Conservation (phyloP, 2,888 invertebrate species). For the Pocota personata region DNA sequence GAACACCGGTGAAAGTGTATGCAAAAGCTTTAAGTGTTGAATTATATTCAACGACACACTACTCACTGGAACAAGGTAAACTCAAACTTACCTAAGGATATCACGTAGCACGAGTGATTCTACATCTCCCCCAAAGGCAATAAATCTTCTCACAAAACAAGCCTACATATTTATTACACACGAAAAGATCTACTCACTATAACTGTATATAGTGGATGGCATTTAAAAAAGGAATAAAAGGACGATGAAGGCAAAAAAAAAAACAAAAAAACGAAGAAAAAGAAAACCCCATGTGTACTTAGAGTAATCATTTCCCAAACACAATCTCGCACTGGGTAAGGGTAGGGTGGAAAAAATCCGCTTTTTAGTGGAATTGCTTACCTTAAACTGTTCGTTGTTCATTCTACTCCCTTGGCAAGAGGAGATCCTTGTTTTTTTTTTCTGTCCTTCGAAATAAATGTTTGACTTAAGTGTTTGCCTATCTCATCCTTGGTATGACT, state of each 20-base stretch:
- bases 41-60: not conserved
- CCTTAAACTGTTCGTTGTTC: conserved; percentile 52
- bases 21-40: not conserved
- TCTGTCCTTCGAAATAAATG: not conserved
- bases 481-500: not conserved
- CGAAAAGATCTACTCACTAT: not conserved
- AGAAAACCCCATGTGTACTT: conserved; percentile 5
- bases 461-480: not conserved
- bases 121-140: not conserved
- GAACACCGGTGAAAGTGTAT: not conserved
- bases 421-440: not conserved
- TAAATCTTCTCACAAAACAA: conserved; percentile 17
- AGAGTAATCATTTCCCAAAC: conserved; percentile 5
- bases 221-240: not conserved
- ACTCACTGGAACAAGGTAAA: not conserved
- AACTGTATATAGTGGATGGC: not conserved
- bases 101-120: not conserved
- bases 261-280: not conserved
- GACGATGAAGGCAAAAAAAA: too few relatives aligned
- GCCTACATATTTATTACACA: conserved; percentile 2
- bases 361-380: conserved; percentile 29
- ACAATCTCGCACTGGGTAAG: not conserved
- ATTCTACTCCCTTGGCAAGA: conserved; percentile 32
- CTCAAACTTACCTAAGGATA: not conserved
- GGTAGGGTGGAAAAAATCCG: not conserved